These are phyloP conservation scores for Drosophila recens DNA, from an alignment of 2,888 invertebrate species.

Conservation along the genomic window DNA sequence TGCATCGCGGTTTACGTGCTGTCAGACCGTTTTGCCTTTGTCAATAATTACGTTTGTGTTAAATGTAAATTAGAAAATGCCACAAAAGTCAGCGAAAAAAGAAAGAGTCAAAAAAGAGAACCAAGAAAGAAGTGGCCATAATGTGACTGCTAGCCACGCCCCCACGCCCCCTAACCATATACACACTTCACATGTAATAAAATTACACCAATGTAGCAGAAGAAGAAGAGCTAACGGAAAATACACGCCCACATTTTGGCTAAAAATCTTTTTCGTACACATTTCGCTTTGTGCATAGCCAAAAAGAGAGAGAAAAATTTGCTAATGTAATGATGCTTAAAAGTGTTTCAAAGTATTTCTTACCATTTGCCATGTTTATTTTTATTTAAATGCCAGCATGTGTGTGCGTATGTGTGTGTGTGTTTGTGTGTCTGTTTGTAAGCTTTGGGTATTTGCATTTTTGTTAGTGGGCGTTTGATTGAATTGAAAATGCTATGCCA, in stretches of 20 bases:
- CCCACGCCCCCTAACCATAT: constrained; percentile 41
- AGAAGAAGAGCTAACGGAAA: constrained; percentile 1
- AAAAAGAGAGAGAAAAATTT: constrained; percentile 61
- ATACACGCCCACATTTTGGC: constrained; percentile 46
- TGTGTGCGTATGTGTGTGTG: constrained; percentile 35
- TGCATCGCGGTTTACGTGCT: constrained; percentile 46
- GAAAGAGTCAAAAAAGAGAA: background rate
- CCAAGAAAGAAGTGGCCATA: constrained; percentile 48
- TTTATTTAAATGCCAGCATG: constrained; percentile 78
- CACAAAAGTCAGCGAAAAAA: constrained; percentile 44
- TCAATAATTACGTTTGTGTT: constrained; percentile 78
- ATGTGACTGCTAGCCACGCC: constrained; percentile 55
- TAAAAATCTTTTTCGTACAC: constrained; percentile 50
- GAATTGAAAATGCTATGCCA: constrained; percentile 79
- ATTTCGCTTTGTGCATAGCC: constrained; percentile 40
- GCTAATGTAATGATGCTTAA: constrained; percentile 82
- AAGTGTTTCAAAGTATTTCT: constrained; percentile 81
- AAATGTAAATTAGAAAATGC: constrained; percentile 79
- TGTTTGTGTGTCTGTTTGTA: constrained; percentile 2
- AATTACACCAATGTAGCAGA: constrained; percentile 19
- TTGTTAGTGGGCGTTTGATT: constrained; percentile 75
- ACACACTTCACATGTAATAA: constrained; percentile 34
- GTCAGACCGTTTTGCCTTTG: constrained; percentile 58
- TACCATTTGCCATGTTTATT: constrained; percentile 76
- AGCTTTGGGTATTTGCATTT: constrained; percentile 56